Evolutionary conservation across 2,888 invertebrate species (phyloP), one percentile per base, ranked within the genome.

Genomic region (Acanthosepion esculentum): DNA sequence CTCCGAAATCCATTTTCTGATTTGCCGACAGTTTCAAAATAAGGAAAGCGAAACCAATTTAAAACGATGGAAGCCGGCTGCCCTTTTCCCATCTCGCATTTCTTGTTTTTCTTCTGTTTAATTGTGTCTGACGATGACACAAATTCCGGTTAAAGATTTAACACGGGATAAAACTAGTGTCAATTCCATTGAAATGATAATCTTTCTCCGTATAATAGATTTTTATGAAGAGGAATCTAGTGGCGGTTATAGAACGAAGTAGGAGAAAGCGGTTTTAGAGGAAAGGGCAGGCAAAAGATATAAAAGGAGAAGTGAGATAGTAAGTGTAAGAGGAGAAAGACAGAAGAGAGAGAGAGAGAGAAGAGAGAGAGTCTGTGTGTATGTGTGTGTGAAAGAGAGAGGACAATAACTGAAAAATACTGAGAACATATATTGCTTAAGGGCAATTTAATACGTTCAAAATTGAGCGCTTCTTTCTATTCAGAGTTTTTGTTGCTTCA

Each of bases 151-250:
- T 78, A 78, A 78, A 78, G 78, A 33, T n/a, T 78, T 78, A 78
- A n/a, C n/a, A 15, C 12, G n/a, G 78, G 78, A 78, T 78, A n/a
- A 33, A 78, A 33, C 78, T 78, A n/a, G 78, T 78, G 78, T 78
- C 78, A 78, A 78, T 78, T 78, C 23, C 78, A n/a, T n/a, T 78
- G 78, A 78, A 78, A 78, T n/a, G 78, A 78, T 78, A 78, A 78
- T 78, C 78, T 78, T n/a, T 78, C 2, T n/a, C 10, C n/a, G 33
- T n/a, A 12, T 78, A 78, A 78, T 78, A 78, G 78, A 78, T n/a
- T n/a, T n/a, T 78, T 78, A 15, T 15, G 12, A 12, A n/a, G 18
- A 12, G 78, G 10, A 12, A 23, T 59, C 4, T 4, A 10, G n/a
- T 15, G 1, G 12, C 15, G 10, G 6, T 5, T 7, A 33, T 12